Percentiles rank a stretch among this genome's conserved stretches.
Conservation (phyloP, 37 sponge, comb jelly and placozoan species). For the Ephydatia muelleri region DNA sequence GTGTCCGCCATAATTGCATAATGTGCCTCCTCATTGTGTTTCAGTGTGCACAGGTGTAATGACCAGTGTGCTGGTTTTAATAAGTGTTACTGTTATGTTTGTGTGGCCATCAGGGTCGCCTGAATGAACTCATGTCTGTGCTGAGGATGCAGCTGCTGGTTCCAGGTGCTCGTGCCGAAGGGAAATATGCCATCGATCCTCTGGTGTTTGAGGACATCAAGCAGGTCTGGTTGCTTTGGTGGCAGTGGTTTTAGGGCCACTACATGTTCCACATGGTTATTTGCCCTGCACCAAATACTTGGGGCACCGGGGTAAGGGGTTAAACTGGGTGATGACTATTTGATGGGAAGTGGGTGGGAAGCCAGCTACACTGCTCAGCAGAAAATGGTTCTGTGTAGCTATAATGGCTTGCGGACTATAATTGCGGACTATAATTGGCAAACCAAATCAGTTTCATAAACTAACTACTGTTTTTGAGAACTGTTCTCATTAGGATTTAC, state of each 20-base stretch:
- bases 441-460: too few relatives aligned
- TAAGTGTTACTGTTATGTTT: background rate
- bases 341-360: background rate
- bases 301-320: too few relatives aligned
- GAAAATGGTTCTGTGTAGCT: background rate
- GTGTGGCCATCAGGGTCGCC: conserved; percentile 62
- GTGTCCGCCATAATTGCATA: background rate
- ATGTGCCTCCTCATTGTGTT: background rate
- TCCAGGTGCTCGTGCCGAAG: conserved; percentile 36
- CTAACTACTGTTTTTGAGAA: background rate
- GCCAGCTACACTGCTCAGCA: background rate
- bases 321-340: too few relatives aligned
- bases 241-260: background rate
- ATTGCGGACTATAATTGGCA: background rate
- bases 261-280: background rate
- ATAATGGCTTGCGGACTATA: background rate
- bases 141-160: conserved; percentile 75
- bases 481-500: background rate
- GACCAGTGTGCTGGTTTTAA: too few relatives aligned
- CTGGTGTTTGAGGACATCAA: conserved; percentile 48
- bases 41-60: background rate
- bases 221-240: conserved; percentile 44
- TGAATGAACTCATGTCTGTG: conserved; percentile 92
- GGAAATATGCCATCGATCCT: conserved; percentile 58
- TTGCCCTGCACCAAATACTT: background rate